Evolutionary conservation across 2,113 vertebrate genomes (phyloP).

Genomic region (Suricata suricatta): DNA sequence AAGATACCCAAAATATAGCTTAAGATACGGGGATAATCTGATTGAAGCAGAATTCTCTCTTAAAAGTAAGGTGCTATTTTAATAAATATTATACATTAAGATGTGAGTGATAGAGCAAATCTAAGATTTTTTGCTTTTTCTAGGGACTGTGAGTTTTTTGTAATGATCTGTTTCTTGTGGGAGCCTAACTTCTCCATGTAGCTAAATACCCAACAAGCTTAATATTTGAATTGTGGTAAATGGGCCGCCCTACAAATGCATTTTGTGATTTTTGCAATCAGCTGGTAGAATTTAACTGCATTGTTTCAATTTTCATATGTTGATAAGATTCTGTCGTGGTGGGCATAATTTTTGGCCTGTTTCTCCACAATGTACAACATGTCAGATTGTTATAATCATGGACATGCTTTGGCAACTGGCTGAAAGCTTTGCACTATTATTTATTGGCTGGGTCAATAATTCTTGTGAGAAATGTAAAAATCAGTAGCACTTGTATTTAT

Average conservation of each 20-base stretch:
- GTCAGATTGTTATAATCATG: slow-evolving; percentile 79
- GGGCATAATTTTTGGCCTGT: slow-evolving; percentile 70
- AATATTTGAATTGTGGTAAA: neutral
- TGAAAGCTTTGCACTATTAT: slow-evolving; percentile 75
- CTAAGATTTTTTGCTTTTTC: neutral
- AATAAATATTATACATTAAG: neutral
- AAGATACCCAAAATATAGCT: neutral
- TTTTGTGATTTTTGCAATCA: slow-evolving; percentile 39
- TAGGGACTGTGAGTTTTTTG: neutral
- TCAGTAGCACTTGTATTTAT: slow-evolving; percentile 77
- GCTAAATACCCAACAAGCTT: neutral
- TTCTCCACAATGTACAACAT: slow-evolving; percentile 74
- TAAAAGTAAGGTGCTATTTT: neutral
- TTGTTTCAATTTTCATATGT: slow-evolving; percentile 76
- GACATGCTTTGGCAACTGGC: slow-evolving; percentile 71
- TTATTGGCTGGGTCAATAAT: slow-evolving; percentile 43
- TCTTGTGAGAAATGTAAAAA: slow-evolving; percentile 80
- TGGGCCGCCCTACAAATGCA: neutral
- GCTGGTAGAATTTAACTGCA: slow-evolving; percentile 68
- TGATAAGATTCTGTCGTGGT: slow-evolving; percentile 71
- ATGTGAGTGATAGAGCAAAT: neutral
- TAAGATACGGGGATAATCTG: neutral
- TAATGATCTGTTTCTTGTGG: neutral
- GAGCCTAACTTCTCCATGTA: neutral
- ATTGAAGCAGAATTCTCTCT: neutral